Evolutionary conservation across 2,888 invertebrate genomes (phyloP), one percentile per base, ranked within the genome.

Genomic region (Leucoma salicis): DNA sequence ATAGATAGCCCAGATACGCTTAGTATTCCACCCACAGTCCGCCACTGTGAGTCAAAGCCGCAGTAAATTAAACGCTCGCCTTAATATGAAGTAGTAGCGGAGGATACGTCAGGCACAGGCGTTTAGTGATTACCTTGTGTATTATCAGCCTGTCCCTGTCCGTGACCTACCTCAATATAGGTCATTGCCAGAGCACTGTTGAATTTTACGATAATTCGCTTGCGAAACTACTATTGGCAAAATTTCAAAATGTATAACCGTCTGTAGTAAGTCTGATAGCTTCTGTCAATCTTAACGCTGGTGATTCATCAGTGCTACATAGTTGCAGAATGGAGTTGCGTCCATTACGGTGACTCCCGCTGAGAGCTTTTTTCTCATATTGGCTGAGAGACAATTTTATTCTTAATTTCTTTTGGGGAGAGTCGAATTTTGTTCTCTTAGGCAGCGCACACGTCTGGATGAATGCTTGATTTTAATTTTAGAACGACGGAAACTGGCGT

Each of bases 221-320:
- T 63, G 80, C 81, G 74, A 81, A 84, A 82, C 77, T 66, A 70
- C 66, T 75, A 85, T 87, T 89, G 88, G 88, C 88, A 88, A 81
- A 86, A 84, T 82, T 82, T 87, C 88, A 89, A 89, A 76, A 79
- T 72, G 64, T 70, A 57, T 64, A 70, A 73, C 70, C 72, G 63
- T 65, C 73, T 87, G 88, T 88, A 88, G 87, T 88, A 86, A 63
- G 88, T 88, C 88, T 84, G 74, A 78, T 74, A 75, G 74, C 63
- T 70, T 65, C 64, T 68, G 54, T 53, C 57, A 52, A 53, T 57
- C 46, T 44, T 38, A 45, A 42, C 44, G 47, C 50, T 48, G 2
- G 74, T 82, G 84, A 84, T 71, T 85, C 85, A 83, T 70, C 58
- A 46, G 49, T 44, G 48, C 47, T 53, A 53, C 58, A 47, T 44